These are phyloP conservation scores for Lordiphosa mommai DNA, from an alignment of 1,140 invertebrate species.

Conservation along the genomic window DNA sequence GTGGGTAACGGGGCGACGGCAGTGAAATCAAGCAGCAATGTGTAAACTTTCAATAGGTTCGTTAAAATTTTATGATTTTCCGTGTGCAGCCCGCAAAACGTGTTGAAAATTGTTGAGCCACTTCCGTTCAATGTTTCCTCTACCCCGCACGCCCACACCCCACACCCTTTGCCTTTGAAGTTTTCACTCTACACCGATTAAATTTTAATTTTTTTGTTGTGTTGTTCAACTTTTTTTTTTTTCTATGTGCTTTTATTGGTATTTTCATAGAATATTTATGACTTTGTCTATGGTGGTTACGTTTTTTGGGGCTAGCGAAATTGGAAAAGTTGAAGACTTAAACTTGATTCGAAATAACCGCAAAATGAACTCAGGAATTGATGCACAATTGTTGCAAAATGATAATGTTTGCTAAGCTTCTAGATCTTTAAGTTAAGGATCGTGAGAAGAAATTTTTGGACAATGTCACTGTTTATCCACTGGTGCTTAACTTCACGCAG, in stretches of 20 bases:
- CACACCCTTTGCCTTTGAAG: slow-evolving; percentile 34
- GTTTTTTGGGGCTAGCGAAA: too few species aligned
- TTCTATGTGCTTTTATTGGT: slow-evolving; percentile 52
- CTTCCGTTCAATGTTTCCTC: slow-evolving; percentile 43
- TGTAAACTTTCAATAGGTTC: slow-evolving; percentile 78
- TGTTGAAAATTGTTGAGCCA: slow-evolving; percentile 75
- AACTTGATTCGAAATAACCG: too few species aligned
- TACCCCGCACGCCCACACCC: neutral
- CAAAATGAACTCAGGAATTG: too few species aligned
- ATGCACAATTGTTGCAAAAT: too few species aligned
- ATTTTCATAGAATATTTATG: slow-evolving; percentile 66
- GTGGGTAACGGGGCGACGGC: neutral
- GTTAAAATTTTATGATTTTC: slow-evolving; percentile 79
- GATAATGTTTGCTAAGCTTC: too few species aligned
- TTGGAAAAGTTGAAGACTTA: slow-evolving; percentile 5
- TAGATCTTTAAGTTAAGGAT: too few species aligned
- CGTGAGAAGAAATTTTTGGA: too few species aligned
- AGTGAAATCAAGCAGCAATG: slow-evolving; percentile 74
- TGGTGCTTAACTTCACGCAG: too few species aligned
- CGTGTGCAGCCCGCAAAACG: slow-evolving; percentile 50
- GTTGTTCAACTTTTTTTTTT: slow-evolving; percentile 29
- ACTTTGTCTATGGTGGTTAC: neutral
- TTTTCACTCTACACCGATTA: slow-evolving; percentile 30
- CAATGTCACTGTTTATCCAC: too few species aligned
- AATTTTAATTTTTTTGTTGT: slow-evolving; percentile 41